Percentiles rank a stretch among this genome's conserved stretches.
These are phyloP conservation scores for Lysandra bellargus DNA, from an alignment of 2,888 invertebrate genomes.

Conservation along the genomic window DNA sequence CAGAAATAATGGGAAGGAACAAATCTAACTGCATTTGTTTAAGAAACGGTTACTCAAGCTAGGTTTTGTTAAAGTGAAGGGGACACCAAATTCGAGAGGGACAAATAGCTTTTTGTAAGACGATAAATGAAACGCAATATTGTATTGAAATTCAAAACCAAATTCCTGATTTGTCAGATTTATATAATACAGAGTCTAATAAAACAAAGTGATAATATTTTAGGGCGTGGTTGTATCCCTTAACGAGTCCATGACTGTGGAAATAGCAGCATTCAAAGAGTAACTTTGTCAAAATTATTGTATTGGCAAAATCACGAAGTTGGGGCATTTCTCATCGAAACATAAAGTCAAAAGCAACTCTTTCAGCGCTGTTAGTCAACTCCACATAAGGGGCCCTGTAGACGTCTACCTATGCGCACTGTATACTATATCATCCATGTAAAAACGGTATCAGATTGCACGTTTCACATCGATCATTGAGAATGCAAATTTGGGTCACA, in stretches of 20 bases:
- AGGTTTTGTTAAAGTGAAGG: background rate
- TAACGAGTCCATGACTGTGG: too few species aligned
- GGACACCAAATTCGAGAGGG: background rate
- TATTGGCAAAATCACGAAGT: too few species aligned
- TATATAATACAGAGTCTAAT: too few species aligned
- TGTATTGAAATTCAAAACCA: background rate
- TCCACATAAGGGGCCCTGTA: background rate
- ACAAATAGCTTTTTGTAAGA: background rate
- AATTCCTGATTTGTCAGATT: background rate
- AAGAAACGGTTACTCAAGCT: constrained; percentile 5
- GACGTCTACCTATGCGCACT: background rate
- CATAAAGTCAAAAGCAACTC: too few species aligned
- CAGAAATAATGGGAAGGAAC: constrained; percentile 23
- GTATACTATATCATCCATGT: background rate
- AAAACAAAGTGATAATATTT: too few species aligned
- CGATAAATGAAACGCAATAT: background rate
- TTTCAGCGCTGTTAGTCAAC: too few species aligned
- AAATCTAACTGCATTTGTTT: constrained; percentile 21
- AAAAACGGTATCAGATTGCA: background rate
- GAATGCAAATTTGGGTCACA: constrained; percentile 16
- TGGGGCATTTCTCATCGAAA: too few species aligned
- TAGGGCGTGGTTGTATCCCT: too few species aligned
- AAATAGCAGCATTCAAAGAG: too few species aligned
- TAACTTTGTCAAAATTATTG: too few species aligned
- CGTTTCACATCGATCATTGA: background rate